Percentiles rank a stretch among this genome's conserved stretches.
Conservation (phyloP, 2,888 invertebrate species). For the Phaonia tiefii region DNA sequence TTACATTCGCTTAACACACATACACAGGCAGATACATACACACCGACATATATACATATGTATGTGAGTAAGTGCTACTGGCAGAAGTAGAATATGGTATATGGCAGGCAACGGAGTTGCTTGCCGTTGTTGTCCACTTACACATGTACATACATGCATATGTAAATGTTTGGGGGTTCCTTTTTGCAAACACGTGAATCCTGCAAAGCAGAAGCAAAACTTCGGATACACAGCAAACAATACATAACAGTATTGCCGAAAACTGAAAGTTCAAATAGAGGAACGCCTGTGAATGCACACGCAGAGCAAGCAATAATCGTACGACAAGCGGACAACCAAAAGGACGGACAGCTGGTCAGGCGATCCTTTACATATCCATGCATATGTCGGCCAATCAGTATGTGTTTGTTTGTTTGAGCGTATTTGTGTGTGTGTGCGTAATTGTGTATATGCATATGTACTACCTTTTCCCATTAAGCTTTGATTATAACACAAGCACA, state of each 20-base stretch:
- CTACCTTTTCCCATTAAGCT: constrained; percentile 1
- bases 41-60: constrained; percentile 1
- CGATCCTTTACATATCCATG: too few species aligned
- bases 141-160: too few species aligned
- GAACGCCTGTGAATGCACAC: constrained; percentile 3
- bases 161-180: constrained; percentile 15
- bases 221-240: not conserved
- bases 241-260: not conserved
- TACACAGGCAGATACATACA: constrained; percentile 14
- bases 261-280: not conserved
- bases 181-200: constrained; percentile 31
- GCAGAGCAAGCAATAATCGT: constrained; percentile 4
- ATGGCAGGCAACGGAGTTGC: constrained; percentile 1
- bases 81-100: too few species aligned
- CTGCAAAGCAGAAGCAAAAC: constrained; percentile 9
- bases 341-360: not conserved
- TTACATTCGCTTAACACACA: constrained; percentile 15
- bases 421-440: too few species aligned
- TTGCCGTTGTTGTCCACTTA: constrained; percentile 14
- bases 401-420: too few species aligned
- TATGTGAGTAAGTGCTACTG: too few species aligned
- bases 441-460: too few species aligned
- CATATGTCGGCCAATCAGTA: too few species aligned
- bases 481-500: constrained; percentile 22
- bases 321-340: not conserved